Base-by-base conservation (phyloP, 2,113 vertebrate genomes). In the Pithys albifrons region DNA sequence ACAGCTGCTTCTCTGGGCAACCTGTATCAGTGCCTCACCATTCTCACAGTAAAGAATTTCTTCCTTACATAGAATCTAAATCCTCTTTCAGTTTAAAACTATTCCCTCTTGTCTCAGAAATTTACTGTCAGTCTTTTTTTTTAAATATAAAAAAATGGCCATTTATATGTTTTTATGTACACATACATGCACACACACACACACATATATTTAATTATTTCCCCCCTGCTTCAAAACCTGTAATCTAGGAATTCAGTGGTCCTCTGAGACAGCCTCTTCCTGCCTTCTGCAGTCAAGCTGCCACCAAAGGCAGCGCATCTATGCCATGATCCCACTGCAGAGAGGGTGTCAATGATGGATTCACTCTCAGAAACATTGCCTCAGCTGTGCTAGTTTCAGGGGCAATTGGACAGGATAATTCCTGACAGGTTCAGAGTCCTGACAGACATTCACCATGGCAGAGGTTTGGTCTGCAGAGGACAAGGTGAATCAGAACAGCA, bases 101-200 rank as follows among this genome's bases (percentile, higher is more conserved):
- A 41, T n/a, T 64, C 33, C 29, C 29, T 64, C 16, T 57, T 49
- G 14, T 18, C 39, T 25, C 11, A 14, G 65, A n/a, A 43, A 4
- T 4, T 35, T 2, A 0, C 8, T 16, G 10, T 79, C 12, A 6
- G 5, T 54, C 1, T 19, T 48, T 62, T 31, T 67, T 64, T 28
- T n/a, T n/a, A 14, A 58, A 5, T 25, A 41, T 3, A 20, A 57
- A 71, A 71, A 41, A 8, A 54, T n/a, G 13, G 4, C 2, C 7
- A 33, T 14, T 69, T 37, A 31, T n/a, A 41, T 41, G n/a, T 76
- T 43, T 43, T 43, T 43, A 43, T 43, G 41, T 43, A 15, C 41
- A 43, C 5, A 43, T 15, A 43, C 41, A 43, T 6, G 14, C 41
- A 43, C 6, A 43, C 41, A 43, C 41, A 43, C 41, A 43, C 41